A percentile compares a stretch with the other conserved stretches of the same genome.
phyloP scores from a whole-genome alignment of 2,113 vertebrate species.

The Gymnorhina tibicen region DNA sequence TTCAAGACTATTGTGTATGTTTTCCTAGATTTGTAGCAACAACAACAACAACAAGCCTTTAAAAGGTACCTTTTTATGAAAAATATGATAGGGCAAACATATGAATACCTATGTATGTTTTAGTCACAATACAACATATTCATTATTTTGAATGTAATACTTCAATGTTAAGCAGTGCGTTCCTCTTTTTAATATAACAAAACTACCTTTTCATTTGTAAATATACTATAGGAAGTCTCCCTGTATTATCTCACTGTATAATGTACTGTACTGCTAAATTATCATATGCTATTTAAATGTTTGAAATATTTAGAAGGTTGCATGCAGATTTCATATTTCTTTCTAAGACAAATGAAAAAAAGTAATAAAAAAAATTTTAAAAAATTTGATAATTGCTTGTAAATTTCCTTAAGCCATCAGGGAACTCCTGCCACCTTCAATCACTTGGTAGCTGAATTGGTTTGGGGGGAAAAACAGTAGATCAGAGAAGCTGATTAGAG shows the following conservation, averaged over 20 bases:
- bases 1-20: slow-evolving; percentile 25
- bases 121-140: slow-evolving; percentile 39
- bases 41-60: background rate
- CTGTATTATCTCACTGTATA: slow-evolving; percentile 74
- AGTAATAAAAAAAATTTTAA: slow-evolving; percentile 79
- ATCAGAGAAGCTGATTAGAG: background rate
- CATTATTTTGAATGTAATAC: slow-evolving; percentile 46
- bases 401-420: background rate
- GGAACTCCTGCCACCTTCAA: background rate
- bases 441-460: background rate
- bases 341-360: slow-evolving; percentile 78
- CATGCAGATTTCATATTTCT: slow-evolving; percentile 83
- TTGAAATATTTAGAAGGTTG: slow-evolving; percentile 77
- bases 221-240: slow-evolving; percentile 70
- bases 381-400: background rate
- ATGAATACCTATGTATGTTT: slow-evolving; percentile 32
- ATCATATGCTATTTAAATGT: slow-evolving; percentile 85
- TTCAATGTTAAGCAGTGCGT: slow-evolving; percentile 61
- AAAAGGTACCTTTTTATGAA: slow-evolving; percentile 51
- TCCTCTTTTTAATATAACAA: slow-evolving; percentile 69
- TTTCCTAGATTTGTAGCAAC: slow-evolving; percentile 42
- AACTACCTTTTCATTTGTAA: slow-evolving; percentile 75
- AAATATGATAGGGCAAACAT: slow-evolving; percentile 22
- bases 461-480: background rate
- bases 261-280: slow-evolving; percentile 79